Base-by-base conservation (phyloP, 2,113 vertebrate genomes). In the Scophthalmus maximus region DNA sequence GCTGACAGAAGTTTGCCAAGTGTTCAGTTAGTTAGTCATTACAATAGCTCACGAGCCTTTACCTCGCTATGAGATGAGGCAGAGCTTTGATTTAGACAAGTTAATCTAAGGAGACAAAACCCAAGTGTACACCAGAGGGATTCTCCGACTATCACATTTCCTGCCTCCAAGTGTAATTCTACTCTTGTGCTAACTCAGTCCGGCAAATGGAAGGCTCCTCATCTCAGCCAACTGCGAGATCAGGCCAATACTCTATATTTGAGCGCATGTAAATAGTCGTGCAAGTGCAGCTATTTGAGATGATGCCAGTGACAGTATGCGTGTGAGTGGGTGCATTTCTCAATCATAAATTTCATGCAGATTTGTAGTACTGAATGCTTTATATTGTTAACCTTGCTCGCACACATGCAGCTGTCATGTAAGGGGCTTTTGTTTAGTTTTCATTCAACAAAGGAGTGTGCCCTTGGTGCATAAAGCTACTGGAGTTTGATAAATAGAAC, bases 81-180 rank as follows among this genome's bases (percentile, higher is more conserved):
- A 44, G 74, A 77, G 52, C 73, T 78, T 83, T 89, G 78, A 89
- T 81, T 81, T 66, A 76, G 65, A 89, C 38, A 62, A 81, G 78
- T 77, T 82, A 76, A 85, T 85, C 78, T 63, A 70, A 52, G 66
- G 36, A 80, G 88, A 89, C 87, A 89, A 89, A 88, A 87, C 86
- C 82, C 63, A 74, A 85, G 78, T 74, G 68, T 78, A 40, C 10
- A 32, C 76, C 44, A 8, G 29, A 44, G 69, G 78, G 81, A 76
- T 83, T 83, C 67, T 82, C 51, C 23, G 15, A 26, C 63, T 44
- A 86, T 92, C 89, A 66, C 78, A 90, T 92, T 91, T 90, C 91
- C 76, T 79, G 53, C 79, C 74, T 87, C 76, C 68, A 78, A 88
- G 90, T 87, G 90, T 89, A 92, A 92, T 92, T 90, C 76, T 90